Evolutionary conservation across 2,113 vertebrate genomes (phyloP).

Genomic region (Varanus salvator): DNA sequence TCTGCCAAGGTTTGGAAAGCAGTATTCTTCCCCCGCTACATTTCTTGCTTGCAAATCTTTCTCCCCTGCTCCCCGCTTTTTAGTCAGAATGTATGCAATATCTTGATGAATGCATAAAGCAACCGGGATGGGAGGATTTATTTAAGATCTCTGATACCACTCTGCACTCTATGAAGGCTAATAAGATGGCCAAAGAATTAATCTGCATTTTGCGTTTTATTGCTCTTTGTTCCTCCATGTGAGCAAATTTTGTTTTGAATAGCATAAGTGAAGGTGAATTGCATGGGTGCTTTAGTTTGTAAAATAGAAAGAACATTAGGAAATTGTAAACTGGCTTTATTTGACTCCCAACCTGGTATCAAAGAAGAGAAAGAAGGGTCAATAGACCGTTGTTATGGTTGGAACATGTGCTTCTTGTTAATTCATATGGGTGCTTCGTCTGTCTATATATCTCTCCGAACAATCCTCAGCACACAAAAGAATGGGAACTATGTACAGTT

Average conservation of each 20-base stretch:
- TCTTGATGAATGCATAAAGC: slow-evolving; percentile 51
- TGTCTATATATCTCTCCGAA: slow-evolving; percentile 66
- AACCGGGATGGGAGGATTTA: slow-evolving; percentile 34
- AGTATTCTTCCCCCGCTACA: slow-evolving; percentile 61
- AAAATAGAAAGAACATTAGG: slow-evolving; percentile 62
- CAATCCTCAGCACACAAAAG: slow-evolving; percentile 65
- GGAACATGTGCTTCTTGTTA: slow-evolving; percentile 56
- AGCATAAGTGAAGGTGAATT: slow-evolving; percentile 68
- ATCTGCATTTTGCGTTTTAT: slow-evolving; percentile 34
- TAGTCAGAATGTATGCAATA: slow-evolving; percentile 18
- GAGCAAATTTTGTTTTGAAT: slow-evolving; percentile 53
- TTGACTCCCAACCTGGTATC: slow-evolving; percentile 42
- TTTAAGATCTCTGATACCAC: slow-evolving; percentile 33
- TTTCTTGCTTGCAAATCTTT: slow-evolving; percentile 48
- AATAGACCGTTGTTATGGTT: slow-evolving; percentile 39
- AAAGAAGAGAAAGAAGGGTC: slow-evolving; percentile 25
- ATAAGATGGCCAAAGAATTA: slow-evolving; percentile 29
- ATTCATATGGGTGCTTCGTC: slow-evolving; percentile 62
- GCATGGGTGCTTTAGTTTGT: slow-evolving; percentile 67
- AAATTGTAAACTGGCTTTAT: slow-evolving; percentile 60
- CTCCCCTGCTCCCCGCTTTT: slow-evolving; percentile 46
- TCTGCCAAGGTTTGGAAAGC: slow-evolving; percentile 65
- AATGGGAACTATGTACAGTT: slow-evolving; percentile 77
- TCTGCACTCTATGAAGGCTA: slow-evolving; percentile 11
- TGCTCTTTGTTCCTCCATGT: slow-evolving; percentile 37